phyloP scores from a whole-genome alignment of 2,797 vertebrate species.

The Dendrocincla tyrannina region DNA sequence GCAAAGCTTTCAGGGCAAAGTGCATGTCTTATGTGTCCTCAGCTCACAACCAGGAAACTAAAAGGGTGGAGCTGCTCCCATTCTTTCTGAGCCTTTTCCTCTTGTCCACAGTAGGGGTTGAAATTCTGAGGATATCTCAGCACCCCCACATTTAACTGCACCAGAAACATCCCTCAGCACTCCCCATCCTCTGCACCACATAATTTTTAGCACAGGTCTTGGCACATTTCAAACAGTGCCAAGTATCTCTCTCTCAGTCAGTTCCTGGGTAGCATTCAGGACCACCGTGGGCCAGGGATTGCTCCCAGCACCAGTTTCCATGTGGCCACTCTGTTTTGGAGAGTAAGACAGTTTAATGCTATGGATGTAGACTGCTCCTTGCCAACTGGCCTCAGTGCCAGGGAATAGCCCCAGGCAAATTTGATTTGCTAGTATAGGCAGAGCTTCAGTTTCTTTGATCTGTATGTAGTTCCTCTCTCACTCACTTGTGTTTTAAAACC shows the following conservation, averaged over 20 bases:
- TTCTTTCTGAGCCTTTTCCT: neutral
- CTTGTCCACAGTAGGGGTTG: neutral
- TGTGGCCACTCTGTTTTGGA: neutral
- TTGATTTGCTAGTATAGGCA: neutral
- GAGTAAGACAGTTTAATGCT: neutral
- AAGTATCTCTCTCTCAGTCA: neutral
- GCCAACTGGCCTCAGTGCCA: neutral
- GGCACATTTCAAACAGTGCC: neutral
- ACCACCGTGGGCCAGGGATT: neutral
- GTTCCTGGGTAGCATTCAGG: neutral
- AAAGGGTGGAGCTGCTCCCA: neutral
- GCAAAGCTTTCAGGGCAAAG: neutral
- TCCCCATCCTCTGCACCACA: neutral
- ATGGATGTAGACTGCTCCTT: neutral
- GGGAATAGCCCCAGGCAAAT: neutral
- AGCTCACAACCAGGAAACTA: neutral
- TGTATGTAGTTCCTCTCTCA: neutral
- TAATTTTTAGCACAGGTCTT: neutral
- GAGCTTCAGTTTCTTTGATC: neutral
- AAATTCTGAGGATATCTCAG: neutral
- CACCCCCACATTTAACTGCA: neutral
- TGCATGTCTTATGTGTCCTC: rapidly evolving
- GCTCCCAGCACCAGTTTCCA: neutral
- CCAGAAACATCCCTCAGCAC: neutral
- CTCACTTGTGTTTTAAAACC: neutral